Base-by-base conservation (phyloP, 2,797 vertebrate genomes). In the Micropoecilia bifurca region DNA sequence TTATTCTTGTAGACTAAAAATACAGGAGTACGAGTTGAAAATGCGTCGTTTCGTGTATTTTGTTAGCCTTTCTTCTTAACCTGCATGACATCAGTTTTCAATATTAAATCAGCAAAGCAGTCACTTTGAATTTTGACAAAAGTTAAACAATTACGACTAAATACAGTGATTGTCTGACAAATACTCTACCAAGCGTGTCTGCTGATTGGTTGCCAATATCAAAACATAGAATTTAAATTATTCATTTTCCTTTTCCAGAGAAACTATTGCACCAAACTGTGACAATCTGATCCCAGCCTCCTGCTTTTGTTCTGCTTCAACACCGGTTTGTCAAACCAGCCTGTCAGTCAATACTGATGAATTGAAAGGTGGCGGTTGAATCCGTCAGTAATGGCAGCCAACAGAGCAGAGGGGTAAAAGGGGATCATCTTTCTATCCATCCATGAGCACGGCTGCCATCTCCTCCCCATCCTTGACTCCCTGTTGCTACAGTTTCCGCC, bases 401-500 rank as follows among this genome's bases (percentile, higher is more conserved):
- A 77, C 22, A 80, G 80, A 83, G 79, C 79, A 69, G 33, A 74
- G 76, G 61, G 61, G 66, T 69, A 55, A 36, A 78, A 61, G 30
- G 53, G 53, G 76, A 73, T 59, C 74, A 77, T 82, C 57, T 68
- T 85, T 66, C 69, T 76, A 83, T 80, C 69, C 83, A 82, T 74
- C 72, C 82, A 89, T 43, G 39, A 75, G 75, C 71, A 13, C 33
- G 33, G 50, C 71, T 79, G 41, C 48, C 66, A 80, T 72, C 77
- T 75, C 78, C 80, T 61, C 80, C 50, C 61, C 79, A 80, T 75
- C 74, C 57, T 71, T 0, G 39, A 89, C 87, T 87, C 84, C 87
- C 80, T 87, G 74, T 86, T 84, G 85, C 87, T 88, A 82, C 81
- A 79, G 79, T 55, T 79, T 59, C 83, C 82, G 66, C 71, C 80